Percentiles rank a stretch among this genome's conserved stretches.
Evolutionary conservation across 1,140 invertebrate genomes (phyloP).

Genomic region (Ceratosolen fusciceps): DNA sequence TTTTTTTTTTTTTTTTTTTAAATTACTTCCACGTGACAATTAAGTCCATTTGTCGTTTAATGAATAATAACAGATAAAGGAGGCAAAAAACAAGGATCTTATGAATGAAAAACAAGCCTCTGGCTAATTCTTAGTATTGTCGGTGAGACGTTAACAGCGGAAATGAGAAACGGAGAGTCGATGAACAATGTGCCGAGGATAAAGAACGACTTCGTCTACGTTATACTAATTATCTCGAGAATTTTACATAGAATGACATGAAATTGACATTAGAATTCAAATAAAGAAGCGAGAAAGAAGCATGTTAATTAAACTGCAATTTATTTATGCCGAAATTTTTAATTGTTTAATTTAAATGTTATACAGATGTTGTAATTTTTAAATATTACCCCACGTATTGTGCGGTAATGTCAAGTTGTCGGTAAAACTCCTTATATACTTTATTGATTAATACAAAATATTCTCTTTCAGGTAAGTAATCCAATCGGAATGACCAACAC

Average conservation of each 20-base stretch:
- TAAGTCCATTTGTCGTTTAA: no score
- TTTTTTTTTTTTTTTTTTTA: not conserved
- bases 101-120: not conserved
- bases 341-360: no score
- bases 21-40: not conserved
- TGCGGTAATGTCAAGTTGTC: no score
- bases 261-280: slow-evolving; percentile 31
- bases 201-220: slow-evolving; percentile 51
- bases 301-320: no score
- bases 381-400: no score
- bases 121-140: not conserved
- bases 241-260: slow-evolving; percentile 56
- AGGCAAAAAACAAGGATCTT: not conserved
- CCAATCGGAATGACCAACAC: slow-evolving; percentile 30
- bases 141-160: slow-evolving; percentile 30
- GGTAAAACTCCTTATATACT: no score
- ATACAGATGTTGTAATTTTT: no score
- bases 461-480: slow-evolving; percentile 41
- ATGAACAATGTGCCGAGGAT: slow-evolving; percentile 22
- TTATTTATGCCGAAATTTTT: no score
- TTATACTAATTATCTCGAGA: slow-evolving; percentile 61
- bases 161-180: not conserved
- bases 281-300: not conserved
- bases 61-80: not conserved
- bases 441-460: no score